A percentile compares a stretch with the other conserved stretches of the same genome.
Evolutionary conservation across 2,797 vertebrate species (phyloP).

Genomic region (Lycodopsis pacificus): DNA sequence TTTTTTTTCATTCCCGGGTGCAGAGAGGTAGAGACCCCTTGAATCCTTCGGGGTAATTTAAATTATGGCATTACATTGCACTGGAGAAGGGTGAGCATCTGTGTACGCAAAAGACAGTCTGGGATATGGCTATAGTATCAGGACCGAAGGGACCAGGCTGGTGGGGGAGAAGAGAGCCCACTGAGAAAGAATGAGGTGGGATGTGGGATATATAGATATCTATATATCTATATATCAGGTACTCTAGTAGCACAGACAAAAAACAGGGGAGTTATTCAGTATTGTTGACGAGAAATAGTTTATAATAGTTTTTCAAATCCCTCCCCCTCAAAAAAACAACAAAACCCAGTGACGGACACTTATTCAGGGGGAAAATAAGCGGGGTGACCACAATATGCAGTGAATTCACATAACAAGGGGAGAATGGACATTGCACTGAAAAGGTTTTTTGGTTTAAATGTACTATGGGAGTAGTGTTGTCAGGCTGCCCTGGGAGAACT

Average conservation of each 20-base stretch:
- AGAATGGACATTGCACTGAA: constrained; percentile 7
- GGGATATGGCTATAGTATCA: constrained; percentile 75
- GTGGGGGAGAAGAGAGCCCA: not conserved
- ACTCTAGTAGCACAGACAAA: not conserved
- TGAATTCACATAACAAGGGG: constrained; percentile 10
- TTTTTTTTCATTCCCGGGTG: constrained; percentile 20
- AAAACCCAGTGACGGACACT: not conserved
- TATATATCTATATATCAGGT: not conserved
- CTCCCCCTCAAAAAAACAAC: not conserved
- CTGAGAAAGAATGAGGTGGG: not conserved
- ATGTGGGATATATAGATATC: not conserved
- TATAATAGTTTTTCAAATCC: not conserved
- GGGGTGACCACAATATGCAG: not conserved
- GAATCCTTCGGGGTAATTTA: constrained; percentile 59
- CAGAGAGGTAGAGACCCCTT: constrained; percentile 70
- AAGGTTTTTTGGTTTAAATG: constrained; percentile 72
- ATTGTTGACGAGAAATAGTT: not conserved
- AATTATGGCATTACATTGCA: constrained; percentile 70
- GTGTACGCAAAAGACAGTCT: constrained; percentile 64
- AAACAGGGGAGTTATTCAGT: not conserved
- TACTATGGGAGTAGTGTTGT: constrained; percentile 43
- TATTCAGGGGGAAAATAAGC: not conserved
- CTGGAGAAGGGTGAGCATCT: constrained; percentile 56
- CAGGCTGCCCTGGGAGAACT: constrained; percentile 40
- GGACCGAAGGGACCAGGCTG: constrained; percentile 34